Evolutionary conservation across 2,797 vertebrate species (phyloP).

Genomic region (Tauraco hartlaubi): DNA sequence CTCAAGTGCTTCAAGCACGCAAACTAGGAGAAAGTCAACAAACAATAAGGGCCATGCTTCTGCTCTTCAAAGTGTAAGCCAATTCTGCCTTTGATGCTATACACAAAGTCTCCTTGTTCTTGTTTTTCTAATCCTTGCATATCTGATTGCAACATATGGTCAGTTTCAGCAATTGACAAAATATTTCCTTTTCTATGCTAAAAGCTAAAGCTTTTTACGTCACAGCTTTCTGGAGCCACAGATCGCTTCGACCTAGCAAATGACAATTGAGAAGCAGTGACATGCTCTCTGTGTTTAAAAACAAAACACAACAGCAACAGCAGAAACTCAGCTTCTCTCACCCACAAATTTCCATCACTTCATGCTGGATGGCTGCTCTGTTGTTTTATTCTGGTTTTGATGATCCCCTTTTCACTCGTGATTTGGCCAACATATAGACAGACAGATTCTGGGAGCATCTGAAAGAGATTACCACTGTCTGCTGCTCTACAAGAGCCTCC

Average conservation of each 20-base stretch:
- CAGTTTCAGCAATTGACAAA: conserved; percentile 47
- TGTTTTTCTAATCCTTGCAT: conserved; percentile 43
- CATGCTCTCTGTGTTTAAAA: conserved; percentile 18
- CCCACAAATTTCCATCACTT: conserved; percentile 47
- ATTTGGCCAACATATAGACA: not conserved
- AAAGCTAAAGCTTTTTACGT: not conserved
- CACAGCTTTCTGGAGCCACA: conserved; percentile 13
- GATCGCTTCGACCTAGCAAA: not conserved
- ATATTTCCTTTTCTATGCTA: conserved; percentile 19
- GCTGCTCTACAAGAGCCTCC: not conserved
- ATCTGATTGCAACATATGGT: conserved; percentile 51
- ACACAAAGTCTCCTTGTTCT: conserved; percentile 1
- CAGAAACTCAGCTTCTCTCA: conserved; percentile 14
- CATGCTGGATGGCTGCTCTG: conserved; percentile 14
- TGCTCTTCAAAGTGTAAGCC: conserved; percentile 12
- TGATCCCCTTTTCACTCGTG: not conserved
- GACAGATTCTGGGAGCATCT: conserved; percentile 45
- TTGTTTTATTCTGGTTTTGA: conserved; percentile 45
- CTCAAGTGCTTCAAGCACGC: not conserved
- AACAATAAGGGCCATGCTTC: not conserved
- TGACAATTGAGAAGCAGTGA: not conserved
- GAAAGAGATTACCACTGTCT: conserved; percentile 53
- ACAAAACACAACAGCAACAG: not conserved
- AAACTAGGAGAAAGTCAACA: conserved; percentile 18
- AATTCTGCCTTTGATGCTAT: not conserved